phyloP scores from a whole-genome alignment of 2,888 invertebrate genomes.

The Crematogaster levior region DNA sequence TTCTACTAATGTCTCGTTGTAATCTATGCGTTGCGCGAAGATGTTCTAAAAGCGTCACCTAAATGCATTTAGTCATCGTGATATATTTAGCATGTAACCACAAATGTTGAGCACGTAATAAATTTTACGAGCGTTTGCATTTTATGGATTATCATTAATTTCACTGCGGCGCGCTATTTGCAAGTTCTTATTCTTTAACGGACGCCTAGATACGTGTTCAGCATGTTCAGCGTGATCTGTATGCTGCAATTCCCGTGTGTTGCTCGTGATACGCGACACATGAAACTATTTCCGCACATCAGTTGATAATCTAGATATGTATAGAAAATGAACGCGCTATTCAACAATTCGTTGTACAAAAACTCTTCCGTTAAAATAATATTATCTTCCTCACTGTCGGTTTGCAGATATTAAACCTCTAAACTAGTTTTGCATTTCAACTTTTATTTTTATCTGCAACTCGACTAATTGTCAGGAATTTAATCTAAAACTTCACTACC shows the following conservation, averaged over 20 bases:
- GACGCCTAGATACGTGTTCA: background rate
- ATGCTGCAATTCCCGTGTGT: background rate
- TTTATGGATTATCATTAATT: conserved; percentile 32
- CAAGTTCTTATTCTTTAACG: conserved; percentile 20
- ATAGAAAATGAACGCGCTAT: background rate
- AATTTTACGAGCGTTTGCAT: background rate
- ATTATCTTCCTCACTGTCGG: background rate
- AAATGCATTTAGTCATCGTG: background rate
- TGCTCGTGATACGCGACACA: background rate
- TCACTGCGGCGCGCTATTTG: conserved; percentile 8
- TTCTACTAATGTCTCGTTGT: background rate
- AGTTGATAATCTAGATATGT: background rate
- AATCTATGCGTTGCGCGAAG: conserved; percentile 15
- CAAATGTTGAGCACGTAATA: conserved; percentile 7
- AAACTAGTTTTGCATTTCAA: background rate
- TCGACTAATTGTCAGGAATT: conserved; percentile 17
- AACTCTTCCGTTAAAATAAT: background rate
- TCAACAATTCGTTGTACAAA: background rate
- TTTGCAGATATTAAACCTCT: background rate
- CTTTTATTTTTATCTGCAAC: background rate
- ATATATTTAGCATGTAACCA: conserved; percentile 27
- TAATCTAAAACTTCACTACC: background rate
- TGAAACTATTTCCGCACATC: background rate
- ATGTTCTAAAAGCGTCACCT: conserved; percentile 15
- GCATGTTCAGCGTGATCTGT: conserved; percentile 14